phyloP scores from a whole-genome alignment of 2,113 vertebrate species.

The rat (Rattus norvegicus) region GRCr8 NC_086032.1:38108001-38108500 shows the following conservation, averaged over 20 bases:
- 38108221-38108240: background rate
- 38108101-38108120: background rate
- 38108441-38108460: background rate
- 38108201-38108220: background rate
- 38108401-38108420: background rate
- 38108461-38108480: background rate
- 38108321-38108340: background rate
- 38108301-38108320: background rate
- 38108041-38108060: background rate
- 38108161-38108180: background rate
- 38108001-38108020: background rate
- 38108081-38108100: background rate
- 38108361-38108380: background rate
- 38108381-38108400: no score
- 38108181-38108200: background rate
- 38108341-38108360: background rate
- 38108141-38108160: background rate
- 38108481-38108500: background rate
- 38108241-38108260: background rate
- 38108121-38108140: background rate
- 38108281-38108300: background rate
- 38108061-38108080: background rate
- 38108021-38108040: background rate
- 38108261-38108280: background rate
- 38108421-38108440: background rate